Evolutionary conservation across 35 echinoderm and acorn worm genomes (phyloP).

Genomic region (Apostichopus parvimensis): DNA sequence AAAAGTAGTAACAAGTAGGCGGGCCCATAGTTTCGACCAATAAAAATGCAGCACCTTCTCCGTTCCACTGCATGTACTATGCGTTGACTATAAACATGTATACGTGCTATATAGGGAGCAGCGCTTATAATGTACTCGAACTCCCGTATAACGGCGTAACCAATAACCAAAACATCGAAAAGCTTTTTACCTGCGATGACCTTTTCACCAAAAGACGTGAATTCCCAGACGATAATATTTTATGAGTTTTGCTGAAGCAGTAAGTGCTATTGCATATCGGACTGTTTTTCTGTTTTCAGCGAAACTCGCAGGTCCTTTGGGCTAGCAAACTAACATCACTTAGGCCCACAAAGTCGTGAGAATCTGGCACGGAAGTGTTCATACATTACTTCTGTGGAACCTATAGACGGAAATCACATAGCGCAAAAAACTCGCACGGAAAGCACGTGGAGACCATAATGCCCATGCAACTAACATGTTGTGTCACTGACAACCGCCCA

Average conservation of each 20-base stretch:
- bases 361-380: no score
- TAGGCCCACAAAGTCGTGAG: no score
- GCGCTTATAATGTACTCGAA: no score
- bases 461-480: neutral
- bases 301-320: neutral
- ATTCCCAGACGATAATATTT: neutral
- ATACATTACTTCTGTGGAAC: no score
- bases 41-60: neutral
- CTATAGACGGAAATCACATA: neutral
- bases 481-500: no score
- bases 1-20: neutral
- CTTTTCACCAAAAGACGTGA: neutral
- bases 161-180: no score
- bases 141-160: no score
- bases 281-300: neutral
- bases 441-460: neutral
- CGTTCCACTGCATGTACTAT: no score
- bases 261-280: neutral
- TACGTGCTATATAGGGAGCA: no score
- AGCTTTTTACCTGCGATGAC: neutral
- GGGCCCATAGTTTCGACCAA: slow-evolving; percentile 16
- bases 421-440: neutral
- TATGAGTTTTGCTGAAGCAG: neutral
- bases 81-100: no score
- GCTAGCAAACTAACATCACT: neutral